A percentile compares a stretch with the other conserved stretches of the same genome.
These are phyloP conservation scores for Coregonus sp. DNA, from an alignment of 2,797 vertebrate genomes.

Conservation along the genomic window DNA sequence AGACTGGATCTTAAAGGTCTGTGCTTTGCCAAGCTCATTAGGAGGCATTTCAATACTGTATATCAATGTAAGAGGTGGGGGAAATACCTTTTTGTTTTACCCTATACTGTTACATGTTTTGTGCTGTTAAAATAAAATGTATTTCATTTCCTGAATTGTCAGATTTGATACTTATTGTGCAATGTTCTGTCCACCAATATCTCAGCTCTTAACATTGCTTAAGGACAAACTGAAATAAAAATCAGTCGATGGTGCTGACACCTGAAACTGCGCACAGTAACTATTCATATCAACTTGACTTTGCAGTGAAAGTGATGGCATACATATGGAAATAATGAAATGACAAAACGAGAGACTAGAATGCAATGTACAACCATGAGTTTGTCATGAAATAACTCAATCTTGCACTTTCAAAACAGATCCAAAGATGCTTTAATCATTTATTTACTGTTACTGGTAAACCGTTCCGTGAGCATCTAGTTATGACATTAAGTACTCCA, in stretches of 20 bases:
- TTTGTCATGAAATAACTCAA: background rate
- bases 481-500: background rate
- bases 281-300: background rate
- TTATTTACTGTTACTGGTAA: background rate
- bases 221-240: background rate
- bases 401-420: background rate
- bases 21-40: background rate
- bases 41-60: background rate
- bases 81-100: background rate
- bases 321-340: background rate
- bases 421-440: background rate
- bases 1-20: background rate
- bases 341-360: background rate
- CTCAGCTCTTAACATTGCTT: background rate
- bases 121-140: slow-evolving; percentile 19
- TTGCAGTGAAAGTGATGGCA: background rate
- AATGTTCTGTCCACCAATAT: background rate
- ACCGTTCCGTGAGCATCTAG: background rate
- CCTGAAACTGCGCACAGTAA: background rate
- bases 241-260: too few species aligned
- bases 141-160: background rate
- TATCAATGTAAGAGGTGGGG: background rate
- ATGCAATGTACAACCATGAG: background rate
- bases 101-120: slow-evolving; percentile 5
- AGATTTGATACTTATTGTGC: background rate